Evolutionary conservation across 37 sponge, comb jelly and placozoan species (phyloP).

Genomic region (Aplysina aerophoba): DNA sequence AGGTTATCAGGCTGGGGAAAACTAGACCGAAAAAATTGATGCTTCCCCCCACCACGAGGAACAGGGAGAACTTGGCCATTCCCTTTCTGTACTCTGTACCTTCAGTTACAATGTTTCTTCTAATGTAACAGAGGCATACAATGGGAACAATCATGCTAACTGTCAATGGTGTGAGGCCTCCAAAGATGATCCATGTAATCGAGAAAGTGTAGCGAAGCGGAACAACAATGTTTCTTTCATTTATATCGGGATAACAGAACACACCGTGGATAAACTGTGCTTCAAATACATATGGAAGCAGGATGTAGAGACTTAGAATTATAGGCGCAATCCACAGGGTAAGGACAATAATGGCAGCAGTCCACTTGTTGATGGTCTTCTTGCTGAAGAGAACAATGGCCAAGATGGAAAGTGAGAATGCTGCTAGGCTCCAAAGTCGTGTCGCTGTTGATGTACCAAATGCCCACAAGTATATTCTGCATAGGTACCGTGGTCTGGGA

Average conservation of each 20-base stretch:
- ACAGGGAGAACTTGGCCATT: constrained; percentile 2
- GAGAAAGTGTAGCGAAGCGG: not conserved
- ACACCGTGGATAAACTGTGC: not conserved
- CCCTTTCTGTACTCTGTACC: not conserved
- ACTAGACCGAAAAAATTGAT: not conserved
- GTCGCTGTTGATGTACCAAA: not conserved
- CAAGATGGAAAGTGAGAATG: not conserved
- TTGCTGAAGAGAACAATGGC: not conserved
- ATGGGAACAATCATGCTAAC: not conserved
- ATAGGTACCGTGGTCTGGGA: not conserved
- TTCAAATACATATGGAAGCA: not conserved
- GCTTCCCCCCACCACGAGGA: not conserved
- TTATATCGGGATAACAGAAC: not conserved
- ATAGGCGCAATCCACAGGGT: not conserved
- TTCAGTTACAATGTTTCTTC: not conserved
- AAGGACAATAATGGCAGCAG: not conserved
- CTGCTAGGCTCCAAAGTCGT: not conserved
- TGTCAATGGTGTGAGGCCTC: not conserved
- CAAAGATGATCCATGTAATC: not conserved
- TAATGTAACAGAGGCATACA: not conserved
- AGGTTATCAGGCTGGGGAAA: not conserved
- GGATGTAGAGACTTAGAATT: not conserved
- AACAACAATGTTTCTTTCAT: not conserved
- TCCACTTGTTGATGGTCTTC: not conserved
- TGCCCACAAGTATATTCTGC: not conserved